These are phyloP conservation scores for Nothocercus julius DNA, from an alignment of 2,113 vertebrate species.

Conservation along the genomic window DNA sequence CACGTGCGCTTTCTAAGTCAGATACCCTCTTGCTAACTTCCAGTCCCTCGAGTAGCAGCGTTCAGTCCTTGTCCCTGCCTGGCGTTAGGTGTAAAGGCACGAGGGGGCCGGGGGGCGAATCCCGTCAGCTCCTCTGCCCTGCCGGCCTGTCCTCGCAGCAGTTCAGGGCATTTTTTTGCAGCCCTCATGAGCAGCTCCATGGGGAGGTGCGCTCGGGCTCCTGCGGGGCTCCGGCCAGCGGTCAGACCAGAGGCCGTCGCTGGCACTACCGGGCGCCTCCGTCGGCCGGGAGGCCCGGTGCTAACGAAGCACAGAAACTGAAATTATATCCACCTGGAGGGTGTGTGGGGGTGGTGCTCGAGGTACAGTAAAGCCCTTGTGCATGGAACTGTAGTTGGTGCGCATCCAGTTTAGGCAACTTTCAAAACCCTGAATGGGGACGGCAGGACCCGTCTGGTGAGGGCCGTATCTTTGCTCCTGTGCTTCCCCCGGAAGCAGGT, in stretches of 20 bases:
- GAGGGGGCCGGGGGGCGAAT: background rate
- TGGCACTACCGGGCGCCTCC: background rate
- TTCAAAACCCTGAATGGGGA: background rate
- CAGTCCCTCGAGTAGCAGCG: background rate
- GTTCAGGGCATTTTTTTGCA: background rate
- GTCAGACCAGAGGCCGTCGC: too few species aligned
- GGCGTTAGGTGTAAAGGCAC: background rate
- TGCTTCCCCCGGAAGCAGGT: background rate
- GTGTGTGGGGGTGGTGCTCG: background rate
- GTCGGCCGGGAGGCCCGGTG: background rate
- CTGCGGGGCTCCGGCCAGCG: background rate
- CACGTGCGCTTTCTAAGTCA: background rate
- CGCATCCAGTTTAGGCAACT: background rate
- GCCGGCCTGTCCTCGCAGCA: background rate
- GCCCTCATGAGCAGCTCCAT: background rate
- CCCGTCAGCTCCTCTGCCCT: background rate
- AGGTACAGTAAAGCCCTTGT: conserved; percentile 26
- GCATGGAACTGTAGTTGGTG: background rate
- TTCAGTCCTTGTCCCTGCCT: background rate
- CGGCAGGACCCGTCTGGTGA: background rate
- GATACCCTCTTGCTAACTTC: too few species aligned
- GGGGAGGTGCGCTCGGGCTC: background rate
- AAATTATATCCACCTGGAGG: background rate
- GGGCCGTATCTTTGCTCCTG: background rate
- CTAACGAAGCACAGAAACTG: conserved; percentile 30